Conservation (phyloP, 2,797 vertebrate species). For the Podargus strigoides region DNA sequence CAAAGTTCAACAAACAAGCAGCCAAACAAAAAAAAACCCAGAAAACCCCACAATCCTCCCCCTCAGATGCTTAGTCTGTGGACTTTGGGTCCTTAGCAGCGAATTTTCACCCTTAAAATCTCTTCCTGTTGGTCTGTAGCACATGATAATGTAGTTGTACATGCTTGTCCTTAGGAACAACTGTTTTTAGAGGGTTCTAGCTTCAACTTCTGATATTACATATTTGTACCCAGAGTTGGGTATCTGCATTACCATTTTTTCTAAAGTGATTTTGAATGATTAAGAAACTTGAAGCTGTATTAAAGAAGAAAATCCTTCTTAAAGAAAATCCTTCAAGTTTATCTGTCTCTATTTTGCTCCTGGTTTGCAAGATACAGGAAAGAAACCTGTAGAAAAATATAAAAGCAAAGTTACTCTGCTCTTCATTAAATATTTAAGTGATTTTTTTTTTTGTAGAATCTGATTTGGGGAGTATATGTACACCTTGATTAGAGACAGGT, state of each 20-base stretch:
- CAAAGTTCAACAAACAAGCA: neutral
- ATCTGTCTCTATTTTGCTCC: neutral
- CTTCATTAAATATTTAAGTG: neutral
- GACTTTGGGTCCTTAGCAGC: neutral
- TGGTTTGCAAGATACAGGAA: neutral
- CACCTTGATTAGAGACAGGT: neutral
- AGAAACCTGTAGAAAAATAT: neutral
- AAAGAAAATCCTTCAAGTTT: neutral
- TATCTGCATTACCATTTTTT: neutral
- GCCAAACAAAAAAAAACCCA: neutral
- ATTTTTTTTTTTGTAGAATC: neutral
- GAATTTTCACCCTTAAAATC: neutral
- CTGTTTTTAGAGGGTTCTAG: neutral
- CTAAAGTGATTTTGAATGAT: neutral
- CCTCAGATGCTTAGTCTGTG: neutral
- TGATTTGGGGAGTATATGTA: accelerated
- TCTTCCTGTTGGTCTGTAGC: neutral
- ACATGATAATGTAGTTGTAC: neutral
- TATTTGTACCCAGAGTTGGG: neutral
- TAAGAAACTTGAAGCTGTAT: neutral
- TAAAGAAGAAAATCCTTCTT: neutral
- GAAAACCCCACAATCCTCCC: neutral
- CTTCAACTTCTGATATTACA: neutral
- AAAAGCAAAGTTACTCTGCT: neutral
- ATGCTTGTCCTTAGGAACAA: neutral